Evolutionary conservation across 2,797 vertebrate species (phyloP).

Genomic region (Balearica regulorum): DNA sequence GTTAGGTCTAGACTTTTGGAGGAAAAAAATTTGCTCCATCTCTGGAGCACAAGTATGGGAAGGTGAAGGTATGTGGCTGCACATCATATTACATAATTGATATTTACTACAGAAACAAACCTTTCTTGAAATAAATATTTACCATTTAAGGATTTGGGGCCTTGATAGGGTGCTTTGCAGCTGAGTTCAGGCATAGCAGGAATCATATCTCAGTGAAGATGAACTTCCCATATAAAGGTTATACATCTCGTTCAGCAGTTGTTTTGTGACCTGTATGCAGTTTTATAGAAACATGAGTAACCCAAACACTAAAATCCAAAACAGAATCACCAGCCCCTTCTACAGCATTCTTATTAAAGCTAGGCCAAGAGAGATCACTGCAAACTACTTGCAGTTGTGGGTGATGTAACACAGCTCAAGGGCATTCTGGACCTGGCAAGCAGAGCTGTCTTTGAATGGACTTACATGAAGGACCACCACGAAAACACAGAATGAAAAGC

Average conservation of each 20-base stretch:
- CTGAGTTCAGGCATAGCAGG: not conserved
- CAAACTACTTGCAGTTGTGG: constrained; percentile 64
- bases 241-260: not conserved
- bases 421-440: constrained; percentile 42
- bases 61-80: not conserved
- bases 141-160: not conserved
- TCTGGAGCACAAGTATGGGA: not conserved
- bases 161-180: not conserved
- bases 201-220: not conserved
- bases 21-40: not conserved
- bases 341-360: constrained; percentile 24
- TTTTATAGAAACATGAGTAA: constrained; percentile 34
- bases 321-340: constrained; percentile 33
- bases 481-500: constrained; percentile 28
- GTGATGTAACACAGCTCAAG: constrained; percentile 61
- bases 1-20: not conserved
- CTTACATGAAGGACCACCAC: constrained; percentile 43
- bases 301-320: constrained; percentile 63
- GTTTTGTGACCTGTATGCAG: not conserved
- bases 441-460: not conserved
- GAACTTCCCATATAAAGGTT: not conserved
- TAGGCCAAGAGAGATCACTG: constrained; percentile 48
- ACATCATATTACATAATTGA: not conserved
- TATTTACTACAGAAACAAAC: not conserved
- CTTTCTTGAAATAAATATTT: not conserved